Conservation (phyloP, 2,113 vertebrate genomes). For the Microcebus murinus region DNA sequence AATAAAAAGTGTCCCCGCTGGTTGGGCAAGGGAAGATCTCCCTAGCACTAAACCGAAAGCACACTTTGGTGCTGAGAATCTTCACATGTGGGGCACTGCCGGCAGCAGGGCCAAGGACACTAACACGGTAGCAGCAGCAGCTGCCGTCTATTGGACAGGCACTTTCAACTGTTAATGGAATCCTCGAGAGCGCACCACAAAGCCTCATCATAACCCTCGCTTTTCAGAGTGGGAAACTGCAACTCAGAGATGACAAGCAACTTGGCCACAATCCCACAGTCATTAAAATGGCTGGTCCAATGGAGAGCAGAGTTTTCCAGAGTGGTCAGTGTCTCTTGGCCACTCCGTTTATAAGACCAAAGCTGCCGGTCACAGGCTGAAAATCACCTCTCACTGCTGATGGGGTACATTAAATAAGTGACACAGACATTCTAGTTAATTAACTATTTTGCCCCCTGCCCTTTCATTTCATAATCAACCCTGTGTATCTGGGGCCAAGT, state of each 20-base stretch:
- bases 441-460: background rate
- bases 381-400: background rate
- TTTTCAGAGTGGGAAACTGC: background rate
- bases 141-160: too few relatives aligned
- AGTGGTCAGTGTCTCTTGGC: background rate
- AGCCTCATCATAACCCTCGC: background rate
- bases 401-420: background rate
- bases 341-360: background rate
- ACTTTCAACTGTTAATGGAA: background rate
- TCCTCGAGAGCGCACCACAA: background rate
- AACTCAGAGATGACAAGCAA: background rate
- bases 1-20: background rate
- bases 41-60: background rate
- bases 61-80: background rate
- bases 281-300: background rate
- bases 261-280: background rate
- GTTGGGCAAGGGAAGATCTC: fast-evolving
- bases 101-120: background rate
- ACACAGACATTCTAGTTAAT: background rate
- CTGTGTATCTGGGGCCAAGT: background rate
- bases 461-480: background rate
- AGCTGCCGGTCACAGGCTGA: background rate
- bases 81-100: background rate
- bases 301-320: background rate
- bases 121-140: background rate